Evolutionary conservation across 2,888 invertebrate genomes (phyloP), one percentile per base, ranked within the genome.

Genomic region (Eupelmus urozonus): DNA sequence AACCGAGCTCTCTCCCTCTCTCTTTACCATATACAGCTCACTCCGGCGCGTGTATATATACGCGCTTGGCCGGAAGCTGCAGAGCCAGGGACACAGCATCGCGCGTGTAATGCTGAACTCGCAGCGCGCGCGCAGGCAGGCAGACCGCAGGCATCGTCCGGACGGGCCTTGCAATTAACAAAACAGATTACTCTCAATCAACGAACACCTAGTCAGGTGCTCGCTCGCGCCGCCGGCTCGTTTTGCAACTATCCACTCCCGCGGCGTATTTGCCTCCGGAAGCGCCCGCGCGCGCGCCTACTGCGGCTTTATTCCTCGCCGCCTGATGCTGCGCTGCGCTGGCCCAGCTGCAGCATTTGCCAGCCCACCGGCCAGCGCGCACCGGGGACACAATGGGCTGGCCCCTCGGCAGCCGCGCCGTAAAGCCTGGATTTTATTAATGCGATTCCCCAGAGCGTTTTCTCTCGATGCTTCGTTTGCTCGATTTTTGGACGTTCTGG

Each of bases 121-220:
- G 69, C 69, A 67, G 49, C 84, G 83, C 82, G 84, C 82, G 83
- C 75, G 82, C 82, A 84, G 82, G 20, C 2, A 18, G 27, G 13
- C n/a, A 83, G 81, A 87, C 88, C 86, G 82, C 86, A 87, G 84
- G 84, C 85, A 87, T 88, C 85, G 86, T 9, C 76, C 86, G 84
- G 25, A 85, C 85, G 83, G 85, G 87, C 85, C 86, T 86, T 86
- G 87, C 88, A 88, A 88, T 88, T 88, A 88, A 87, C 88, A 86
- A 88, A 88, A 87, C 87, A 88, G 87, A 87, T 87, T 87, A 87
- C 86, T 85, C 86, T 86, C 88, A 85, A 88, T 87, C 88, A 87
- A 84, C 85, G 83, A 83, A 84, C 85, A 83, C 84, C 86, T 40
- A 82, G 78, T 78, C 77, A 80, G 79, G 70, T 77, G 76, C 62